Evolutionary conservation across 2,113 vertebrate species (phyloP).

Genomic region (Salminus brasiliensis): DNA sequence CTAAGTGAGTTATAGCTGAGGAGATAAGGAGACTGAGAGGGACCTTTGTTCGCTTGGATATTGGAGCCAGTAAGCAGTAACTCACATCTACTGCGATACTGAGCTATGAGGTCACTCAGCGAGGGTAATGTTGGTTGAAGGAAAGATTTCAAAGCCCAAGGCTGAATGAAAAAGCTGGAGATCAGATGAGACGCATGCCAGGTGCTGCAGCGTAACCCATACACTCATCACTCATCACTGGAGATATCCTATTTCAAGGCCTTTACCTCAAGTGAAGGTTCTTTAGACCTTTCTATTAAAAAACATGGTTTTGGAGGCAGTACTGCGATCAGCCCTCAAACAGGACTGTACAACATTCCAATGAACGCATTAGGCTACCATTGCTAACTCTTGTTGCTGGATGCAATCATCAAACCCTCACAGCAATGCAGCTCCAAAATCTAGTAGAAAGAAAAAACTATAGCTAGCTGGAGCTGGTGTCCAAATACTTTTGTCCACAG

Average conservation of each 20-base stretch:
- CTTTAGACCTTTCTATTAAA: too few relatives aligned
- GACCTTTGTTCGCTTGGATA: constrained; percentile 40
- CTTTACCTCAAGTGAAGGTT: too few relatives aligned
- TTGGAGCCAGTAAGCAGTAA: constrained; percentile 21
- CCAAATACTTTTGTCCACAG: too few relatives aligned
- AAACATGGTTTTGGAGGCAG: too few relatives aligned
- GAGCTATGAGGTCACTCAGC: constrained; percentile 50
- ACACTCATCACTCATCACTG: not conserved
- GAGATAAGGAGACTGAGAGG: constrained; percentile 28
- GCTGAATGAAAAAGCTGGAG: constrained; percentile 18
- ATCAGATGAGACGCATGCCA: constrained; percentile 39
- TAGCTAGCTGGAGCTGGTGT: too few relatives aligned
- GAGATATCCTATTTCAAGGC: constrained; percentile 42
- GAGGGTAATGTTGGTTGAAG: not conserved
- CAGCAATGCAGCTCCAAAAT: too few relatives aligned
- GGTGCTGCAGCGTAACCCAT: constrained; percentile 33
- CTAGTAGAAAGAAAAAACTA: too few relatives aligned
- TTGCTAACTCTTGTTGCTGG: too few relatives aligned
- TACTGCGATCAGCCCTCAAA: not conserved
- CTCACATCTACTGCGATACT: constrained; percentile 1
- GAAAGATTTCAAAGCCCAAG: constrained; percentile 28
- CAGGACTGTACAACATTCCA: too few relatives aligned
- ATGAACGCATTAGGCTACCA: too few relatives aligned
- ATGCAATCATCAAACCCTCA: too few relatives aligned
- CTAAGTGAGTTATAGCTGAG: not conserved